Conservation (phyloP, 2,888 invertebrate species). For the Odiellus spinosus region DNA sequence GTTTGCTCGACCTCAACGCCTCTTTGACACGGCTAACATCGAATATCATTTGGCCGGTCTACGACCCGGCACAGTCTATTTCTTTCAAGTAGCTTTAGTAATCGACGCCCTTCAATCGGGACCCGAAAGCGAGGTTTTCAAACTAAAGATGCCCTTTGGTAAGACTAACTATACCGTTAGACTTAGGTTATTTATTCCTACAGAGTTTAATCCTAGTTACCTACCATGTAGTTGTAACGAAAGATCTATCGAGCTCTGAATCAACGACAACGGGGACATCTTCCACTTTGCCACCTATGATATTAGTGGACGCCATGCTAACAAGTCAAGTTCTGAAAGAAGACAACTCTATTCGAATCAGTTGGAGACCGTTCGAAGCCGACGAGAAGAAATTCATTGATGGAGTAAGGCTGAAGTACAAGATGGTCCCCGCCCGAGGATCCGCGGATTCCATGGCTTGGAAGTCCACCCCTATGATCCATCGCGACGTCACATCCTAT, state of each 20-base stretch:
- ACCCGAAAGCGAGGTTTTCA: slow-evolving; percentile 58
- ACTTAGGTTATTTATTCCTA: too few species aligned
- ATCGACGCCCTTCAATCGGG: slow-evolving; percentile 59
- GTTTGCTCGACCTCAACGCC: slow-evolving; percentile 68
- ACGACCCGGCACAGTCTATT: slow-evolving; percentile 61
- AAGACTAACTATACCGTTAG: slow-evolving; percentile 11
- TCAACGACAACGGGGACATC: slow-evolving; percentile 23
- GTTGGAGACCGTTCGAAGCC: slow-evolving; percentile 65
- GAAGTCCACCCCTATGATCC: slow-evolving; percentile 66
- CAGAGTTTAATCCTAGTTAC: too few species aligned
- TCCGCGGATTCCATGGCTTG: slow-evolving; percentile 46
- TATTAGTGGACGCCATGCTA: slow-evolving; percentile 54
- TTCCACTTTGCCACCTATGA: slow-evolving; percentile 42
- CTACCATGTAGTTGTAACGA: neutral
- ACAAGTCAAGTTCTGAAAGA: slow-evolving; percentile 51
- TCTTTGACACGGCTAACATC: slow-evolving; percentile 66
- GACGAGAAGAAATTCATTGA: slow-evolving; percentile 69
- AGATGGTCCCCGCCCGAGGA: slow-evolving; percentile 33
- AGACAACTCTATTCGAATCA: slow-evolving; percentile 46
- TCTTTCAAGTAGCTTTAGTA: slow-evolving; percentile 61
- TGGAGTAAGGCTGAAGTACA: slow-evolving; percentile 70
- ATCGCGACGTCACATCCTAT: slow-evolving; percentile 59
- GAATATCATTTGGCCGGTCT: slow-evolving; percentile 65
- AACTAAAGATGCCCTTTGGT: slow-evolving; percentile 46
- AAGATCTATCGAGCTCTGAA: neutral